A percentile compares a stretch with the other conserved stretches of the same genome.
Conservation (phyloP, 2,113 vertebrate species). For the Colossoma macropomum region DNA sequence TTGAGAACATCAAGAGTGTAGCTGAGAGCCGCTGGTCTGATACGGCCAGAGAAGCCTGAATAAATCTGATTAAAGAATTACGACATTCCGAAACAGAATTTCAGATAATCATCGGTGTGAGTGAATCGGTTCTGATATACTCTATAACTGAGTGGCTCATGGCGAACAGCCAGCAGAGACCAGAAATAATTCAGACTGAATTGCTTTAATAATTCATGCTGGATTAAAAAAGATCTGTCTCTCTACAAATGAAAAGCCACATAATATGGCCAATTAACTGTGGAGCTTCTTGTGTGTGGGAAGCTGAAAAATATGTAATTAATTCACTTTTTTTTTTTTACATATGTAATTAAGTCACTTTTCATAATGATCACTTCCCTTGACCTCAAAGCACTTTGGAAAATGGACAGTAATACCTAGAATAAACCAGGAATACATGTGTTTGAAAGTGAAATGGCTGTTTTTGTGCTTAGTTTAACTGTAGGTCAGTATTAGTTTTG, state of each 20-base stretch:
- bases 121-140: neutral
- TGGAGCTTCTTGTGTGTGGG: neutral
- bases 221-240: neutral
- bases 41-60: neutral
- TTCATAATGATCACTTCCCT: neutral
- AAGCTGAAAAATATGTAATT: neutral
- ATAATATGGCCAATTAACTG: neutral
- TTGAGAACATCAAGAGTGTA: too few species aligned
- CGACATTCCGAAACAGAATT: slow-evolving; percentile 35
- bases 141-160: neutral
- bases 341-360: neutral
- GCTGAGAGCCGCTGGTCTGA: neutral
- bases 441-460: too few species aligned
- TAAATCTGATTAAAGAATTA: slow-evolving; percentile 45
- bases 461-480: too few species aligned
- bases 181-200: neutral
- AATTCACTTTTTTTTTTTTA: too few species aligned
- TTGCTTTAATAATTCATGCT: neutral
- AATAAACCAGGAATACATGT: neutral
- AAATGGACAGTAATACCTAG: too few species aligned
- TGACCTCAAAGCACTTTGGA: neutral
- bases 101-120: slow-evolving; percentile 14
- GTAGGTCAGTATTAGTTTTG: too few species aligned
- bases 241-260: neutral
- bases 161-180: neutral